Base-by-base conservation (phyloP, 2,888 invertebrate genomes). In the Kryphioiulus occultus region DNA sequence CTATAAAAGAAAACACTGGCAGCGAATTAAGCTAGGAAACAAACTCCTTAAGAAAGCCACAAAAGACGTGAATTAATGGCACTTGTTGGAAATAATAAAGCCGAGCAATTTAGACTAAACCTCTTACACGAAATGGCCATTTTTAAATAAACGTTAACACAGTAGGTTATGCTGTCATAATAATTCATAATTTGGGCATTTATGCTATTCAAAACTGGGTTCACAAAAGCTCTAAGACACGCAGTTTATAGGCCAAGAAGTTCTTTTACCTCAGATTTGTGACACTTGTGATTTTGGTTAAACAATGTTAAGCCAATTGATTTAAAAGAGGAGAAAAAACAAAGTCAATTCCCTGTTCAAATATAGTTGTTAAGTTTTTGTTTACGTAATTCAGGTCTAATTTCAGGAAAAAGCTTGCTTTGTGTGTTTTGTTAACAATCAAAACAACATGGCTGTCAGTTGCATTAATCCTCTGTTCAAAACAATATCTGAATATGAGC, bases 221-320 rank as follows among this genome's bases (percentile, higher is more conserved):
- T 22, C 22, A 22, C 10, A 22, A 19, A 53, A 53, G 53, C 17
- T 22, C 7, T 19, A 19, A 53, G 53, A 22, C 59, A 3, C 19
- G 22, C 22, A 59, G 22, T 22, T 59, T 59, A n/a, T 59, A 59
- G n/a, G 59, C 59, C 59, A 22, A 1, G 22, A 59, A 59, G 59
- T 59, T 59, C 59, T 22, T 59, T 59, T 59, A 59, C 59, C 59
- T 59, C 59, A 22, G 22, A 59, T 59, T 59, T 59, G 59, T 59
- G 59, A 59, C 59, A 59, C 59, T 59, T 22, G 59, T 59, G 59
- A 59, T 59, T 59, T 59, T 59, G 22, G 5, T 22, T 59, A 59
- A 59, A 59, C 19, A 59, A 59, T 22, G 59, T 22, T 59, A 10
- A 59, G 22, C 22, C n/a, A 59, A 59, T 59, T 7, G 22, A 59